Evolutionary conservation across 2,797 vertebrate genomes (phyloP).

Genomic region (Liasis olivaceus): DNA sequence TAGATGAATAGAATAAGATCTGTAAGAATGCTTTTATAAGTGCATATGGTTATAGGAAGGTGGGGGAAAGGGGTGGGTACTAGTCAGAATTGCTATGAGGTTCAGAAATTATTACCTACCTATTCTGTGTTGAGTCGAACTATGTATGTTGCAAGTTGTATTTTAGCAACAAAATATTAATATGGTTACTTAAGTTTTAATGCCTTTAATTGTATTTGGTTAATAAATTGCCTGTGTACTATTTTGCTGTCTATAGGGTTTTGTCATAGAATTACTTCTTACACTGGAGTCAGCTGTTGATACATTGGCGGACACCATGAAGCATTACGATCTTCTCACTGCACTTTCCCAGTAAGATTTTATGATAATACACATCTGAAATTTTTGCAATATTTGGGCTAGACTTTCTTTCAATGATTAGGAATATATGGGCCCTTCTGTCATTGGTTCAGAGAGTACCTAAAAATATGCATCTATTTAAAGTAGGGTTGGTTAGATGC

Average conservation of each 20-base stretch:
- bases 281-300: conserved; percentile 97
- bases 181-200: neutral
- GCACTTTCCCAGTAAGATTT: conserved; percentile 94
- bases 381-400: neutral
- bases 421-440: neutral
- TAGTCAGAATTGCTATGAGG: neutral
- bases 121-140: neutral
- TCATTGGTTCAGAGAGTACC: neutral
- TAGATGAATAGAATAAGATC: neutral
- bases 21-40: neutral
- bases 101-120: neutral
- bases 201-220: neutral
- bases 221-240: neutral
- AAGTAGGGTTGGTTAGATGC: neutral
- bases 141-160: neutral
- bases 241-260: conserved; percentile 79
- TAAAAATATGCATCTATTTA: neutral
- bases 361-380: neutral
- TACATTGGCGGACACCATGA: conserved; percentile 94
- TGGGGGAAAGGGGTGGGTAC: neutral
- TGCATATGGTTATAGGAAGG: neutral
- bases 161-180: neutral
- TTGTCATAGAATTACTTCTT: conserved; percentile 97
- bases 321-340: conserved; percentile 95
- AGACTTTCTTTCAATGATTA: neutral